Base-by-base conservation (phyloP, 2,113 vertebrate species). In the Thymallus thymallus region DNA sequence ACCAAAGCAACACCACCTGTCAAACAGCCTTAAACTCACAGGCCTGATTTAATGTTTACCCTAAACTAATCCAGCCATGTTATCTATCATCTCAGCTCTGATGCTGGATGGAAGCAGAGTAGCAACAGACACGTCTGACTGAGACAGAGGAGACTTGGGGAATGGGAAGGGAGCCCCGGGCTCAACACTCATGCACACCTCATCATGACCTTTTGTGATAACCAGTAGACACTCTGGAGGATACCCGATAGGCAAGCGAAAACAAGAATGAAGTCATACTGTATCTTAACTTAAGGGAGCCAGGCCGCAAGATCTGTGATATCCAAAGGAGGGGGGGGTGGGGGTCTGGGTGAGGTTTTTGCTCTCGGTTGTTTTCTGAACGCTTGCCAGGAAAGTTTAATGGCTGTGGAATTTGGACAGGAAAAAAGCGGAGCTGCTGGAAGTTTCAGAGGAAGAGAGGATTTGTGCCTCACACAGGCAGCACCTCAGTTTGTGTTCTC, bases 371-470 rank as follows among this genome's bases (percentile, higher is more conserved):
- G 89, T 91, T 93, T 93, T 93, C 90, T 94, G 93, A 92, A 89
- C 80, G 71, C 74, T 82, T 90, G 96, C 95, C 96, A 96, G 95
- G 95, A 96, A 96, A 95, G 93, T 94, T 94, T 96, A 94, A 97
- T 95, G 94, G 94, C 95, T 96, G 92, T 97, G 95, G 96, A 97
- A 96, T 97, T 94, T 93, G 91, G 93, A 96, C 93, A 93, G 95
- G 92, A 91, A 94, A 93, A 94, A 93, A 92, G 90, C 89, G 5
- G 83, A 88, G 81, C 48, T 51, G 84, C 93, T 94, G 94, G 94
- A 95, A 95, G 91, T 95, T 95, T 95, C 94, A 95, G 94, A 94
- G 94, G 95, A 96, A 96, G 94, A 86, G 85, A 89, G 93, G 93
- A 94, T 95, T 93, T 91, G 92, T 90, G 93, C 92, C 88, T 91